phyloP scores from a whole-genome alignment of 2,888 invertebrate genomes.

The Xestia xanthographa region DNA sequence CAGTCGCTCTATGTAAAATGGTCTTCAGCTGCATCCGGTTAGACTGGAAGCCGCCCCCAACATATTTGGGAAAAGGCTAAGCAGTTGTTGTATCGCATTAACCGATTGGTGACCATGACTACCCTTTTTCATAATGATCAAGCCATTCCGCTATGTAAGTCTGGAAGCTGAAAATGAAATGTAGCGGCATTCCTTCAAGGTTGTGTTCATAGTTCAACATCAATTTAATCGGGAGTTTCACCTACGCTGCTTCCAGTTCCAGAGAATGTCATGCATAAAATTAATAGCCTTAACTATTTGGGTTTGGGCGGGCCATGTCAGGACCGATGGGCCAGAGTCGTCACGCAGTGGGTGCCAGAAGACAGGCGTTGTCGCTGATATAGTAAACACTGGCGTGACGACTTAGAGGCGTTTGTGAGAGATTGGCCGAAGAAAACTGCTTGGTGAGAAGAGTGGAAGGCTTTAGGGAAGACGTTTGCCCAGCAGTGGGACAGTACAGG shows the following conservation, averaged over 20 bases:
- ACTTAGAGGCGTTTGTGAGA: not conserved
- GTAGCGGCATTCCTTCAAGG: slow-evolving; percentile 8
- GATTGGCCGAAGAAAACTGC: not conserved
- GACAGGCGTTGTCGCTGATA: too few relatives aligned
- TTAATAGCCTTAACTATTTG: slow-evolving; percentile 5
- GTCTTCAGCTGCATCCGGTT: too few relatives aligned
- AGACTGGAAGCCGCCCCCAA: too few relatives aligned
- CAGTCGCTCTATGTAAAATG: too few relatives aligned
- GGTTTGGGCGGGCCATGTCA: not conserved
- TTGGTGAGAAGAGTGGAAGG: not conserved
- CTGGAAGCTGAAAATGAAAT: slow-evolving; percentile 21
- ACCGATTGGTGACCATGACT: not conserved
- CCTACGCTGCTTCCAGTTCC: not conserved
- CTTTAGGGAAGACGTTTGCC: not conserved
- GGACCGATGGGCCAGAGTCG: not conserved
- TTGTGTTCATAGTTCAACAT: slow-evolving; percentile 31
- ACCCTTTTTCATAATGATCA: too few relatives aligned
- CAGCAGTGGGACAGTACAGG: not conserved
- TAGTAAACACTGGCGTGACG: not conserved
- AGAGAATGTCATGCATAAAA: slow-evolving; percentile 36
- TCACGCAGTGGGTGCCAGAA: not conserved
- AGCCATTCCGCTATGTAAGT: not conserved
- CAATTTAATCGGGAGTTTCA: slow-evolving; percentile 6
- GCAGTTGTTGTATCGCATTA: too few relatives aligned
- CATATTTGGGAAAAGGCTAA: too few relatives aligned